phyloP scores from a whole-genome alignment of 2,888 invertebrate genomes.

The Cheilosia vernalis region DNA sequence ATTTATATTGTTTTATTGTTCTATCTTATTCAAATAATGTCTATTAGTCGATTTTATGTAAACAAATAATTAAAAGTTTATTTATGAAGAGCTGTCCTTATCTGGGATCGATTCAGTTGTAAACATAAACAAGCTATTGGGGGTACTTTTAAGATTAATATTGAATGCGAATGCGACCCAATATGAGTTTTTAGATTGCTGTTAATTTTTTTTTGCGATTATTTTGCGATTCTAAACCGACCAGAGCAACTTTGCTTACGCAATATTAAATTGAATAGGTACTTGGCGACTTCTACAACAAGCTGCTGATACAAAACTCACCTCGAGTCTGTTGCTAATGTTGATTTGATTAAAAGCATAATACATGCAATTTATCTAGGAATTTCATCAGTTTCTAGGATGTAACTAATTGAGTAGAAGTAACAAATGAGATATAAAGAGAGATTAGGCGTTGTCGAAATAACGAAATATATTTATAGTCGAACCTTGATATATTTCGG shows the following conservation, averaged over 20 bases:
- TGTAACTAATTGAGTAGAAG: not conserved
- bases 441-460: not conserved
- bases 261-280: not conserved
- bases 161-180: conserved; percentile 30
- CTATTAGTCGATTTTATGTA: not conserved
- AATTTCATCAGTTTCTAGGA: conserved; percentile 17
- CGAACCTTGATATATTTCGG: not conserved
- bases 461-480: not conserved
- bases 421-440: not conserved
- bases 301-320: not conserved
- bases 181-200: not conserved
- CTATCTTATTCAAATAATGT: conserved; percentile 11
- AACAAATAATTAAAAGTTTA: conserved; percentile 24
- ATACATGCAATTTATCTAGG: not conserved
- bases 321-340: conserved; percentile 2
- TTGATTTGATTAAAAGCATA: not conserved
- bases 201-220: not conserved
- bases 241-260: conserved; percentile 7
- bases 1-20: conserved; percentile 1
- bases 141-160: conserved; percentile 27
- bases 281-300: too few species aligned
- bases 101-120: conserved; percentile 6
- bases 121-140: conserved; percentile 53
- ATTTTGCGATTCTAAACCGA: not conserved
- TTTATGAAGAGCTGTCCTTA: conserved; percentile 30